Evolutionary conservation across 2,797 vertebrate species (phyloP).

Genomic region (Enteromius argenteus): DNA sequence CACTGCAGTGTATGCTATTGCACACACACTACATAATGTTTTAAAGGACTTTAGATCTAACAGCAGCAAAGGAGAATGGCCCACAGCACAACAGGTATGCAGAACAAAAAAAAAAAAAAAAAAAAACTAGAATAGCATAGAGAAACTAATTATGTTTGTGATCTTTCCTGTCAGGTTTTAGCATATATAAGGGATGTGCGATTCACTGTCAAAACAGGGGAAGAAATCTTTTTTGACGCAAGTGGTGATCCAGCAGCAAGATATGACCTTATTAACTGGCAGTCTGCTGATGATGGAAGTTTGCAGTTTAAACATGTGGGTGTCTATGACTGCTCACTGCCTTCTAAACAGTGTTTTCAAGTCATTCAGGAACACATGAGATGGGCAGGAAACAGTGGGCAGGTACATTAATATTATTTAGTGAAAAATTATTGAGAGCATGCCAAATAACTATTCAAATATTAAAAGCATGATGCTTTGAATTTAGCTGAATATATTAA

Average conservation of each 20-base stretch:
- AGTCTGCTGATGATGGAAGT: constrained; percentile 59
- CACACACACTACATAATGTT: constrained; percentile 66
- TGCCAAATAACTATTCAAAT: not conserved
- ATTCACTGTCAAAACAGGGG: constrained; percentile 55
- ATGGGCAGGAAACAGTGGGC: constrained; percentile 67
- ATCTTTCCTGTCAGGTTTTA: not conserved
- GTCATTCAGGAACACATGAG: constrained; percentile 64
- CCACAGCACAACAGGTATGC: constrained; percentile 35
- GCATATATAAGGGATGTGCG: constrained; percentile 47
- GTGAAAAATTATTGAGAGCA: not conserved
- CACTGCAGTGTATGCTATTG: constrained; percentile 74
- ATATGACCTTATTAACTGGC: constrained; percentile 80
- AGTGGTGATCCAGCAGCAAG: constrained; percentile 72
- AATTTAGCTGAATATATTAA: no score
- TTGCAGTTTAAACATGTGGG: constrained; percentile 75
- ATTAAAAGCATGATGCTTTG: not conserved
- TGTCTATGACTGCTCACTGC: constrained; percentile 73
- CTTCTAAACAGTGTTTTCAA: constrained; percentile 66
- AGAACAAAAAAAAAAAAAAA: not conserved
- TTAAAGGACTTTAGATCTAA: constrained; percentile 3
- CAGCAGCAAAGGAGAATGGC: not conserved
- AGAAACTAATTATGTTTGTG: not conserved
- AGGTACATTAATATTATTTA: constrained; percentile 53
- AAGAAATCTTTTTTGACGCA: constrained; percentile 64
- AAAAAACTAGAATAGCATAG: no score